A percentile compares a stretch with the other conserved stretches of the same genome.
phyloP scores from a whole-genome alignment of 1,140 invertebrate genomes.

The Sarcophaga peregrina region DNA sequence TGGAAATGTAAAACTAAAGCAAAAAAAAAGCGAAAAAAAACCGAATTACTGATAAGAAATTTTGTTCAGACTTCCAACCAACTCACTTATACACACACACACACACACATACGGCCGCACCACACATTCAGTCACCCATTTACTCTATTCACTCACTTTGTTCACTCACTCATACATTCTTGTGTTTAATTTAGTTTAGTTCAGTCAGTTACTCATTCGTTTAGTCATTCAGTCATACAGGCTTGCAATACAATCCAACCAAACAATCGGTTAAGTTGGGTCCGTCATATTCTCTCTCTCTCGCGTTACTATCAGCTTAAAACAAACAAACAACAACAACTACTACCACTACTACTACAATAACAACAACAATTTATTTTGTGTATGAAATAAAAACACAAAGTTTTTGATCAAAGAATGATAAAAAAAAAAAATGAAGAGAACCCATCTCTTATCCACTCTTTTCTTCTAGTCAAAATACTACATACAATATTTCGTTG shows the following conservation, averaged over 20 bases:
- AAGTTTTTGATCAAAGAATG: slow-evolving; percentile 39
- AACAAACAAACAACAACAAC: not conserved
- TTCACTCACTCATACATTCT: too few species aligned
- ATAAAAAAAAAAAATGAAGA: slow-evolving; percentile 25
- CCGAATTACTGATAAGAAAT: slow-evolving; percentile 31
- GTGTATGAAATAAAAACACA: not conserved
- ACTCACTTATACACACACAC: not conserved
- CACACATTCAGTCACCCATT: too few species aligned
- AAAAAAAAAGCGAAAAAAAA: slow-evolving; percentile 26
- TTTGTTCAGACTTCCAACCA: slow-evolving; percentile 31
- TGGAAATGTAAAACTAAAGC: slow-evolving; percentile 18
- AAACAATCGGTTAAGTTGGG: not conserved
- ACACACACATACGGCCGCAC: too few species aligned
- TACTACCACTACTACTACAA: not conserved
- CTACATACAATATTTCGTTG: not conserved
- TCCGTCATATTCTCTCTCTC: slow-evolving; percentile 3
- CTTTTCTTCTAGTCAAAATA: slow-evolving; percentile 25
- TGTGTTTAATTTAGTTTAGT: too few species aligned
- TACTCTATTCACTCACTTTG: too few species aligned
- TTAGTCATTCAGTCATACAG: not conserved
- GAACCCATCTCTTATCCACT: not conserved
- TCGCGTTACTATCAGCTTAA: slow-evolving; percentile 25
- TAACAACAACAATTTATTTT: too few species aligned
- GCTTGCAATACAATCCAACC: not conserved
- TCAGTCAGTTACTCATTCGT: not conserved